Conservation (phyloP, 2,888 invertebrate species). For the Nineta flava region DNA sequence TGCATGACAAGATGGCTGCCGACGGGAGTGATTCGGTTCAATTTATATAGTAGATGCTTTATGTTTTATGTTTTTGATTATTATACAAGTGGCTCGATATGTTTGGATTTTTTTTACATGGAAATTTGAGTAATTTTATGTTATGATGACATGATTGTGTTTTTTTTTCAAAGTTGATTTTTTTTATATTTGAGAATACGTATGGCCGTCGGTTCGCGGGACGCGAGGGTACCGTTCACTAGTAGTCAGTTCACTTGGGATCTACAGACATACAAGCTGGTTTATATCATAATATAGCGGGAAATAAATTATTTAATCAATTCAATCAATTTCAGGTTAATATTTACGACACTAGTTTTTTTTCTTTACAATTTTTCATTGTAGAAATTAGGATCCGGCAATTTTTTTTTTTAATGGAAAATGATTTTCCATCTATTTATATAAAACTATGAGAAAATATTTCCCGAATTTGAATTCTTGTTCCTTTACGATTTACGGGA, state of each 20-base stretch:
- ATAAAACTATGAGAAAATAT: no score
- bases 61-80: not conserved
- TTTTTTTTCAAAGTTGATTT: no score
- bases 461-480: no score
- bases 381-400: no score
- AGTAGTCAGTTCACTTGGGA: not conserved
- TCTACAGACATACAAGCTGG: not conserved
- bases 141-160: no score
- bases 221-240: conserved; percentile 4
- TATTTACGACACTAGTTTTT: not conserved
- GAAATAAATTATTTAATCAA: conserved; percentile 3
- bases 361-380: not conserved
- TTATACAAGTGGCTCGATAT: not conserved
- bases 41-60: not conserved
- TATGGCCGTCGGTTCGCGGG: conserved; percentile 5
- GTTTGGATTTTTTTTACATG: no score
- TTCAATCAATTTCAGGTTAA: not conserved
- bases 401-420: no score
- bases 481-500: no score
- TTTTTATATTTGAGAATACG: not conserved
- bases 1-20: conserved; percentile 27
- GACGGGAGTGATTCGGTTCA: conserved; percentile 19
- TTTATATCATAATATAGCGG: conserved; percentile 3
- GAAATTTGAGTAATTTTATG: not conserved
- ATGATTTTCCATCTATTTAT: no score